phyloP scores from a whole-genome alignment of 1,140 invertebrate species.

The Chrysoperla carnea region DNA sequence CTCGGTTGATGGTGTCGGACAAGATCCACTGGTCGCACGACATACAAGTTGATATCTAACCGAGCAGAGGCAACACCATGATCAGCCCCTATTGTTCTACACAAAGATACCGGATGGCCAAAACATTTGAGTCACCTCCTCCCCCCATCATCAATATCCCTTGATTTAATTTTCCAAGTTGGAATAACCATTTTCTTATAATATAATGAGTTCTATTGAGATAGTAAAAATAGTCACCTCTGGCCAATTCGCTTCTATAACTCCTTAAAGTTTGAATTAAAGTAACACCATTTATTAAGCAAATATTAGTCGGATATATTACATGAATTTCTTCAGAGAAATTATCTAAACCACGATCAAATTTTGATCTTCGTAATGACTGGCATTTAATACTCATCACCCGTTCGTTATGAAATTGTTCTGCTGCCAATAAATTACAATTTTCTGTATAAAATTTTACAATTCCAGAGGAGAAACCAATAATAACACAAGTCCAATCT shows the following conservation, averaged over 20 bases:
- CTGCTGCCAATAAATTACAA: constrained; percentile 61
- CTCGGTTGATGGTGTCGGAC: no score
- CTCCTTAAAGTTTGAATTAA: constrained; percentile 65
- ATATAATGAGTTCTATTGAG: no score
- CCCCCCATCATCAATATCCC: no score
- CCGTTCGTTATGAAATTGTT: constrained; percentile 68
- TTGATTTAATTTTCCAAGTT: no score
- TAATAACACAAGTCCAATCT: constrained; percentile 85
- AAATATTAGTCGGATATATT: constrained; percentile 55
- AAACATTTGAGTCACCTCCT: no score
- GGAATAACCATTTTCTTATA: no score
- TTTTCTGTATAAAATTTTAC: constrained; percentile 80
- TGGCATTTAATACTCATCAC: constrained; percentile 69
- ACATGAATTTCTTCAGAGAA: constrained; percentile 67
- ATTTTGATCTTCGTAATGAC: constrained; percentile 43
- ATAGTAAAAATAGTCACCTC: constrained; percentile 39
- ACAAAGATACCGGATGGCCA: no score
- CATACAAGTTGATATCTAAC: no score
- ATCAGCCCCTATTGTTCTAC: no score
- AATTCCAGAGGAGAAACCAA: constrained; percentile 72
- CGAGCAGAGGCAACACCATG: no score
- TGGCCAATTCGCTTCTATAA: constrained; percentile 63
- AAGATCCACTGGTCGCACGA: no score
- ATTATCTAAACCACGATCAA: constrained; percentile 32
- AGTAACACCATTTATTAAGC: constrained; percentile 66